phyloP scores from a whole-genome alignment of 2,797 vertebrate species.

The Pachyuromys duprasi region DNA sequence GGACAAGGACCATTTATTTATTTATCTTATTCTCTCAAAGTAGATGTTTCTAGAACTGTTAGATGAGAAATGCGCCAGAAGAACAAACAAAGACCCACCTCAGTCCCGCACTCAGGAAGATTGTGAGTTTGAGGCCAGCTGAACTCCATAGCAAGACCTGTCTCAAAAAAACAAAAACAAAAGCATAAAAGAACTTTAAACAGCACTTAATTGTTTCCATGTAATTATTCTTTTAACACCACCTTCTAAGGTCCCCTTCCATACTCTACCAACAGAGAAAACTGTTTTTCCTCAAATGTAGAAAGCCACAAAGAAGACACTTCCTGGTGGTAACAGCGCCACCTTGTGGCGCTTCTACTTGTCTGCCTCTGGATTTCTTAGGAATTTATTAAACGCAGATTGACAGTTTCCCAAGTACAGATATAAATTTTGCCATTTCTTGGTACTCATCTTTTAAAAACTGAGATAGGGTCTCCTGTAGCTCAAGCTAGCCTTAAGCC shows the following conservation, averaged over 20 bases:
- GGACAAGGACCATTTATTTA: not conserved
- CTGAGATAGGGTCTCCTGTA: not conserved
- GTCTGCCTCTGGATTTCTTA: not conserved
- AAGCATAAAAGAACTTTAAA: not conserved
- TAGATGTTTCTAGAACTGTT: not conserved
- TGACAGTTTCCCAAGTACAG: not conserved
- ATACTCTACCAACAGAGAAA: not conserved
- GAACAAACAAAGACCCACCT: not conserved
- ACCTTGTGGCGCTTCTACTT: conserved; percentile 18
- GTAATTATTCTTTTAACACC: not conserved
- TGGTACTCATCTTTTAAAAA: not conserved
- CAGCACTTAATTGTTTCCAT: conserved; percentile 31
- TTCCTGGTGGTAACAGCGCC: not conserved
- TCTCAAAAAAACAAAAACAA: not conserved
- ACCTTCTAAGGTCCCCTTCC: no score
- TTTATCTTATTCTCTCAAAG: conserved; percentile 6
- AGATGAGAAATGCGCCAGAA: not conserved
- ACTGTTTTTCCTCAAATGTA: not conserved
- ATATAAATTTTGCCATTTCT: not conserved
- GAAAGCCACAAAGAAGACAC: not conserved
- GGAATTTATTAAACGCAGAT: not conserved
- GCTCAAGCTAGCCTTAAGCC: not conserved
- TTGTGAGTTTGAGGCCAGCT: no score
- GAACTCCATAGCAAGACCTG: not conserved
- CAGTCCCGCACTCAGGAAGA: not conserved